Evolutionary conservation across 1,140 invertebrate genomes (phyloP).

Genomic region (Pentalonia nigronervosa): DNA sequence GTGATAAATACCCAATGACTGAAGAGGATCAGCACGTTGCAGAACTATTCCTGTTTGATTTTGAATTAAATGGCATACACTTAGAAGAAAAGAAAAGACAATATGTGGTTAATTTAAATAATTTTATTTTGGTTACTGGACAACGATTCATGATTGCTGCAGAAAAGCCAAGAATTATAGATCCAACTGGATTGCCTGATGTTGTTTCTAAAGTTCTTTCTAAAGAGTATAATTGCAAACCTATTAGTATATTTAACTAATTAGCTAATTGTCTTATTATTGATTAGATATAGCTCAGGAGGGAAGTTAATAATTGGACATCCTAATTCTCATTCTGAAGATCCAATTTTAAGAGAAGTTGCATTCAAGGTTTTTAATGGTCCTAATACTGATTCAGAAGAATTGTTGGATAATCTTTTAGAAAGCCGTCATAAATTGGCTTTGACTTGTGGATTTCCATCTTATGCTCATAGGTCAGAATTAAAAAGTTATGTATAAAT

Average conservation of each 20-base stretch:
- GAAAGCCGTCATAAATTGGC: slow-evolving; percentile 79
- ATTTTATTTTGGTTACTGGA: slow-evolving; percentile 80
- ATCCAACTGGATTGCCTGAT: slow-evolving; percentile 73
- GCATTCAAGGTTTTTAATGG: slow-evolving; percentile 88
- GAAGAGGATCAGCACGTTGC: slow-evolving; percentile 85
- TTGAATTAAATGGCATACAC: slow-evolving; percentile 96
- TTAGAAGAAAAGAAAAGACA: slow-evolving; percentile 78
- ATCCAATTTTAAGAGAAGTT: slow-evolving; percentile 82
- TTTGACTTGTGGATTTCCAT: slow-evolving; percentile 83
- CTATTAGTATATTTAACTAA: background rate
- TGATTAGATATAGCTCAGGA: slow-evolving; percentile 73
- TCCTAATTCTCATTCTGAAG: slow-evolving; percentile 81
- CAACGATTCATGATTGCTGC: slow-evolving; percentile 85
- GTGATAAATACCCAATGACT: slow-evolving; percentile 75
- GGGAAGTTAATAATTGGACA: slow-evolving; percentile 76
- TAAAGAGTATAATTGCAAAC: slow-evolving; percentile 69
- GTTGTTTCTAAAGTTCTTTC: slow-evolving; percentile 78
- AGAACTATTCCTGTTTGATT: slow-evolving; percentile 92
- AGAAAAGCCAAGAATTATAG: slow-evolving; percentile 72
- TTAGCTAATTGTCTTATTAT: slow-evolving; percentile 63
- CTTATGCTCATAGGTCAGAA: slow-evolving; percentile 81
- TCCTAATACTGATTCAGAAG: slow-evolving; percentile 80
- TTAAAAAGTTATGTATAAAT: slow-evolving; percentile 6
- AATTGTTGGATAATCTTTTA: slow-evolving; percentile 77
- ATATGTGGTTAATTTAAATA: slow-evolving; percentile 84